Percentiles rank a stretch among this genome's conserved stretches.
phyloP scores from a whole-genome alignment of 2,888 invertebrate species.

The Mantis religiosa region DNA sequence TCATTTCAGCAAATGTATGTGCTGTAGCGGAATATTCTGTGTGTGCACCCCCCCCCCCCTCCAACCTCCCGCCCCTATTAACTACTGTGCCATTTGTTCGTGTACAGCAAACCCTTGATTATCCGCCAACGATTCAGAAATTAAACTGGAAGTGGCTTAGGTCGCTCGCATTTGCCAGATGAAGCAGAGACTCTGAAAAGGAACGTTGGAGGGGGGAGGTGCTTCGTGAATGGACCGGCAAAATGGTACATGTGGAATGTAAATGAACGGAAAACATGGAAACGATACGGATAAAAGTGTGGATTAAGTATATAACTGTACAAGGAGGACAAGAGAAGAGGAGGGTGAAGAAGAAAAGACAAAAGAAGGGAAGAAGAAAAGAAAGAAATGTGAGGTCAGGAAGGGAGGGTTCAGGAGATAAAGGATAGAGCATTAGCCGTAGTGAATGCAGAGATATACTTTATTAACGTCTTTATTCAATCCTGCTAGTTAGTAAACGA shows the following conservation, averaged over 20 bases:
- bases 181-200: not conserved
- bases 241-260: not conserved
- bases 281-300: not conserved
- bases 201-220: not conserved
- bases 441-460: too few relatives aligned
- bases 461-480: too few relatives aligned
- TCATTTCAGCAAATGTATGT: not conserved
- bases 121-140: not conserved
- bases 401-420: not conserved
- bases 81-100: not conserved
- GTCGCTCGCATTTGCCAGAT: not conserved
- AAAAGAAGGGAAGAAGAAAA: not conserved
- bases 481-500: too few relatives aligned
- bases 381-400: not conserved
- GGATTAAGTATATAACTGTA: not conserved
- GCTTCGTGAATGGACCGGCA: not conserved
- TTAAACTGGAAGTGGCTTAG: not conserved
- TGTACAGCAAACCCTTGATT: not conserved
- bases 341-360: not conserved
- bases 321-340: not conserved
- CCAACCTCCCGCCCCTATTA: not conserved
- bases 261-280: not conserved
- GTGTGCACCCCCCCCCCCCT: not conserved
- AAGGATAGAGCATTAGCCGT: too few relatives aligned
- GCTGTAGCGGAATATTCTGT: not conserved